Conservation (phyloP, 2,797 vertebrate genomes). For the Dromococcyx pavoninus region DNA sequence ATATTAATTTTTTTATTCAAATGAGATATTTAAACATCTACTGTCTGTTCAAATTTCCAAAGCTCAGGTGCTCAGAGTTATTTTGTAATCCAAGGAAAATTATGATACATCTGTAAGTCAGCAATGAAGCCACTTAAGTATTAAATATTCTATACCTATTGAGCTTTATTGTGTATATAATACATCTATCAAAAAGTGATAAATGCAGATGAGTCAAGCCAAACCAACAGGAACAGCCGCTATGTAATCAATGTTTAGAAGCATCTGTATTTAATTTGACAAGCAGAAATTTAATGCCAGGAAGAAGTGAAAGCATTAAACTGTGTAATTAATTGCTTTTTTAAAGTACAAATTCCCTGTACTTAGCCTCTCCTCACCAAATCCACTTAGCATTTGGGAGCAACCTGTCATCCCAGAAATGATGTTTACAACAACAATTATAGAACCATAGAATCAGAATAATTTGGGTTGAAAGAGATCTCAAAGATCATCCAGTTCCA, state of each 20-base stretch:
- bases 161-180: background rate
- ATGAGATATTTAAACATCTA: background rate
- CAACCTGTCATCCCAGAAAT: background rate
- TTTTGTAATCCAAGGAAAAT: background rate
- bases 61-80: background rate
- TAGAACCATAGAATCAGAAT: no score
- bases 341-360: background rate
- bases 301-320: background rate
- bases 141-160: background rate
- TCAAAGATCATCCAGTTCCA: no score
- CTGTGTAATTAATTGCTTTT: background rate
- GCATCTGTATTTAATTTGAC: background rate
- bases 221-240: background rate
- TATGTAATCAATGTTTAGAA: background rate
- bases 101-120: background rate
- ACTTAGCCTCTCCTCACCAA: background rate
- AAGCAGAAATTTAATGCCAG: background rate
- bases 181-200: background rate
- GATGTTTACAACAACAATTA: background rate
- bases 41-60: background rate
- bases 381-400: background rate
- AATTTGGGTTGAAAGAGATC: no score
- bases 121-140: background rate
- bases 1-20: background rate
- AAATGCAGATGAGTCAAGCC: background rate